Base-by-base conservation (phyloP, 2,113 vertebrate species). In the Eonycteris spelaea region DNA sequence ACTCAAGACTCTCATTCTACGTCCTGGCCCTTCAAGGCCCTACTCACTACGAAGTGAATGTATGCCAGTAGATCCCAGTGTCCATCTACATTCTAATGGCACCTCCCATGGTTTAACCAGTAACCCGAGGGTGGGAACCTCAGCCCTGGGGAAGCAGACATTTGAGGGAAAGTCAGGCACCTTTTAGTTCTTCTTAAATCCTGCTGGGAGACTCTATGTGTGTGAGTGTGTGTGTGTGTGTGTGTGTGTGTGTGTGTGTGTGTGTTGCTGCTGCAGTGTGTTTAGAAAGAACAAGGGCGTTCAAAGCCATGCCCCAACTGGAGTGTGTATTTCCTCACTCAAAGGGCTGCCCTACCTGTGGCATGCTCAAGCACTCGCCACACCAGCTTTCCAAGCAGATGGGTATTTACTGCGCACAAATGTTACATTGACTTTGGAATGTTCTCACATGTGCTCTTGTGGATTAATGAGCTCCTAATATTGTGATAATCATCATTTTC, bases 401-500 rank as follows among this genome's bases (percentile, higher is more conserved):
- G 96, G 94, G 74, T 86, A 83, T 95, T 96, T 96, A 97, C 77
- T 84, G 68, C 1, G 0, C 24, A 18, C 92, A 97, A 97, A 97
- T 96, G 96, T 89, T 90, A 70, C 87, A 57, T 0, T 89, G 85
- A 88, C 96, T 97, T 95, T 80, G 68, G 92, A 94, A 95, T 96
- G 86, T 79, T 97, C 68, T 97, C 82, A 43, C 51, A 48, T 84
- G 77, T 88, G 96, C 91, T 94, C 40, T 77, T 85, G 51, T 30
- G 57, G 75, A 94, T 95, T 95, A 96, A 94, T 75, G 94, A 96
- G 91, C 88, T 91, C 80, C 88, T 97, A 94, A 93, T 95, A 97
- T 96, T 96, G 91, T 77, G 95, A 96, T 95, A 96, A 88, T 95
- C 97, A 94, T 97, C 67, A 84, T 94, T 94, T 98, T 97, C 91